A percentile compares a stretch with the other conserved stretches of the same genome.
Conservation (phyloP, 1,140 invertebrate genomes). For the Bombus consobrinus region DNA sequence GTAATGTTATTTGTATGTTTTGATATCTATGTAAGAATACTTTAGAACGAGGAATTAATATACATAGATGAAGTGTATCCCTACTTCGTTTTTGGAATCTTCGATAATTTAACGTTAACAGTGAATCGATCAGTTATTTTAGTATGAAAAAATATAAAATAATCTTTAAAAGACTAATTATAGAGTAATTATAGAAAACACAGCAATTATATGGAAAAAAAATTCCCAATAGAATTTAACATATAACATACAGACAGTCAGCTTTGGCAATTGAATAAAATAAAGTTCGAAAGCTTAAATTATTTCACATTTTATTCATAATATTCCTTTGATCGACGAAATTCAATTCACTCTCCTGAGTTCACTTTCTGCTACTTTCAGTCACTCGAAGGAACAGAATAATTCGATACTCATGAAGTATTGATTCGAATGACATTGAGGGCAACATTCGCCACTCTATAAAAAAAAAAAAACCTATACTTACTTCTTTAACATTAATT, state of each 20-base stretch:
- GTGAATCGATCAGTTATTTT: too few species aligned
- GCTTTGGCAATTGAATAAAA: background rate
- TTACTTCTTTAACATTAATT: conserved; percentile 12
- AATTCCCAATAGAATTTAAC: background rate
- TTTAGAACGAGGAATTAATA: background rate
- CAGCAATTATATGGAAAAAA: background rate
- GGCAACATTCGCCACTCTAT: background rate
- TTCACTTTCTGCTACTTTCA: background rate
- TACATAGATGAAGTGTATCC: too few species aligned
- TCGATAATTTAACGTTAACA: background rate
- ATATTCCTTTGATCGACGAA: background rate
- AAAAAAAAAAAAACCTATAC: background rate
- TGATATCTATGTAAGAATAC: too few species aligned
- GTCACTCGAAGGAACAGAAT: background rate
- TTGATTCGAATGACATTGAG: background rate
- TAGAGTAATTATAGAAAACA: background rate
- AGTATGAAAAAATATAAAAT: too few species aligned
- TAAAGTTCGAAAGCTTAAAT: background rate
- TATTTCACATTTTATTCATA: too few species aligned
- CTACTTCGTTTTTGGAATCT: background rate
- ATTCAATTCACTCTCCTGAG: background rate
- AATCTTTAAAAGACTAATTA: too few species aligned
- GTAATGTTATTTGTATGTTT: background rate
- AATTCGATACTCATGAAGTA: background rate
- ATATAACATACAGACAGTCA: background rate